Base-by-base conservation (phyloP, 1,140 invertebrate genomes). In the Dendrolimus kikuchii region DNA sequence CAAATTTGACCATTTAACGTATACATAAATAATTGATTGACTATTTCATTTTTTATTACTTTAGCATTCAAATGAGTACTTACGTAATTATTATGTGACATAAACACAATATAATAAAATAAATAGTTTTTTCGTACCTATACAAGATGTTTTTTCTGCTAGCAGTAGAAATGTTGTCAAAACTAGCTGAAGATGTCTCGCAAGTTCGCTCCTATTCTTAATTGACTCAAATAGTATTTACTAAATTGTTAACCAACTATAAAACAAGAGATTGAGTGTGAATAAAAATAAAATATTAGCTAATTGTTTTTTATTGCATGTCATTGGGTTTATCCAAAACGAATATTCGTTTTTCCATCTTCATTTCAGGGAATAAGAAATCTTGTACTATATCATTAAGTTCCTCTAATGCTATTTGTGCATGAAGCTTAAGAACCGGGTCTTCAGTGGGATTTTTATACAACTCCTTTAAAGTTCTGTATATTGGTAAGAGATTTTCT, bases 371-470 rank as follows among this genome's bases (percentile, higher is more conserved):
- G 38, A 91, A 89, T 8, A 95, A 62, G 67, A 92, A 90, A 49
- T 91, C 82, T 60, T 88, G 89, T 37, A 93, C 91, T 46, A 93
- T 92, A 43, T 89, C 86, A 75, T 95, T 91, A 7, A 96, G 86
- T 87, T 95, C 93, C 78, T 94, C 92, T 4, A 95, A 68, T 1
- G 94, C 93, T 38, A 95, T 69, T 65, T 94, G 91, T 23, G 92
- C 91, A 66, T 96, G 94, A 23, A 94, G 80, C 68, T 89, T 88
- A 7, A 95, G 86, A 2, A 92, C 86, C 8, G 92, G 88, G 81
- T 96, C 94, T 47, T 90, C 88, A 62, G 93, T 65, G 38, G 75
- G 89, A 49, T 88, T 87, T 38, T 88, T 83, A 49, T 93, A 90
- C 5, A 94, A 74, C 48, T 85, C 67, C 69, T 93, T 94, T 39